Base-by-base conservation (phyloP, 2,797 vertebrate species). In the Cirrhinus molitorella region DNA sequence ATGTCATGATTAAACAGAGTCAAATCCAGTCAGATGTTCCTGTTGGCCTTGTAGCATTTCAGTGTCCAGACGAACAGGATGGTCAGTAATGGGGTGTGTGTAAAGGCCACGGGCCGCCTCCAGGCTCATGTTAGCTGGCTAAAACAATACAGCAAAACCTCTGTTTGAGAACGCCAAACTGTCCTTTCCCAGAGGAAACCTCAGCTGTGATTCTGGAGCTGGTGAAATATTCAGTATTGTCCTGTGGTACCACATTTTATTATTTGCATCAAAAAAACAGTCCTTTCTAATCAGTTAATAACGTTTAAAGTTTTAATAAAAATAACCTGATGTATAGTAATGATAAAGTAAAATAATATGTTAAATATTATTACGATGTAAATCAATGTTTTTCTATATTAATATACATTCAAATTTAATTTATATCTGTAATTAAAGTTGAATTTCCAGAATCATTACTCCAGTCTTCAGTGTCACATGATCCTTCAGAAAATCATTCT, bases 171-270 rank as follows among this genome's bases (percentile, higher is more conserved):
- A 37, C 67, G 43, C 85, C 75, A 31, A 72, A 21, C 17, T 81
- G 51, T 57, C 14, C 67, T 70, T 74, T 85, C 37, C 31, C 40
- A 45, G 51, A 65, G 37, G 21, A 70, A 10, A 25, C 28, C 21
- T 45, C 14, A 13, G 34, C 57, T 53, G 28, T 21, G 34, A 4
- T 80, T 72, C 28, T 68, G 19, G 28, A 82, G 61, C 81, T 67
- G 83, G 43, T 72, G 25, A 84, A 85, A 76, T 45, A 68, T 81
- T 88, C 45, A 77, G 63, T 12, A 3, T 55, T 81, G 57, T 81
- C 51, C 23, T 79, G 13, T 55, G 72, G 66, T 70, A 16, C 17
- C 51, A 67, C 10, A 34, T 17, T 63, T 31, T 63, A n/a, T 43
- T 4, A 21, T 51, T 72, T 34, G 34, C 11, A 3, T 37, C 2